phyloP scores from a whole-genome alignment of 2,888 invertebrate genomes.

The Tenthredo mesomela region DNA sequence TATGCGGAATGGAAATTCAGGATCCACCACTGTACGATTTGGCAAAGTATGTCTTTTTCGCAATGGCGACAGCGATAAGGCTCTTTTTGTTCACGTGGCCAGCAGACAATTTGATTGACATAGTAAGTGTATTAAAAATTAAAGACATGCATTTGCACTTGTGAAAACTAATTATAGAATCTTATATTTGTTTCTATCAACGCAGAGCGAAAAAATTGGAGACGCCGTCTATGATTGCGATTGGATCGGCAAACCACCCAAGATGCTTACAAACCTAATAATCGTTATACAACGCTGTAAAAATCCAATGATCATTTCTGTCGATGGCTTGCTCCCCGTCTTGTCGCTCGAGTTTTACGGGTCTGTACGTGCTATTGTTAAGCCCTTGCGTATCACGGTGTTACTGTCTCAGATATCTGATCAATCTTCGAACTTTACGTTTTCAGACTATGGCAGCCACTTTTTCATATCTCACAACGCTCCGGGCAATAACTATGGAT shows the following conservation, averaged over 20 bases:
- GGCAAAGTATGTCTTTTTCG: constrained; percentile 60
- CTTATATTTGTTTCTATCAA: background rate
- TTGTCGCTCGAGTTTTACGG: constrained; percentile 20
- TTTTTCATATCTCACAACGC: constrained; percentile 22
- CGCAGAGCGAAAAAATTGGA: constrained; percentile 4
- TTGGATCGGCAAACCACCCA: constrained; percentile 24
- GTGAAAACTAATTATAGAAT: background rate
- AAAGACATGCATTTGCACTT: background rate
- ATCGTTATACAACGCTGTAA: background rate
- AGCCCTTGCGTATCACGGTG: background rate
- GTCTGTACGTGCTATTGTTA: background rate
- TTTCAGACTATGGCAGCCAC: constrained; percentile 21
- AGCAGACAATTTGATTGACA: constrained; percentile 65
- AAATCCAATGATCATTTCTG: background rate
- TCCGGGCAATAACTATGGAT: background rate
- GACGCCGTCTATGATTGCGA: background rate
- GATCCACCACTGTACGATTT: background rate
- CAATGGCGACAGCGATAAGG: constrained; percentile 62
- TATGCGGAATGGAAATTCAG: constrained; percentile 6
- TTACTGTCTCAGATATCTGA: background rate
- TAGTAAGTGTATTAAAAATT: constrained; percentile 56
- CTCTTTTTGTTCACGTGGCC: constrained; percentile 68
- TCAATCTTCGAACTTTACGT: background rate
- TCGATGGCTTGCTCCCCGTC: constrained; percentile 4
- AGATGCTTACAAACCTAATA: background rate